Evolutionary conservation across 2,888 invertebrate genomes (phyloP).

Genomic region (Acrobasis suavella): DNA sequence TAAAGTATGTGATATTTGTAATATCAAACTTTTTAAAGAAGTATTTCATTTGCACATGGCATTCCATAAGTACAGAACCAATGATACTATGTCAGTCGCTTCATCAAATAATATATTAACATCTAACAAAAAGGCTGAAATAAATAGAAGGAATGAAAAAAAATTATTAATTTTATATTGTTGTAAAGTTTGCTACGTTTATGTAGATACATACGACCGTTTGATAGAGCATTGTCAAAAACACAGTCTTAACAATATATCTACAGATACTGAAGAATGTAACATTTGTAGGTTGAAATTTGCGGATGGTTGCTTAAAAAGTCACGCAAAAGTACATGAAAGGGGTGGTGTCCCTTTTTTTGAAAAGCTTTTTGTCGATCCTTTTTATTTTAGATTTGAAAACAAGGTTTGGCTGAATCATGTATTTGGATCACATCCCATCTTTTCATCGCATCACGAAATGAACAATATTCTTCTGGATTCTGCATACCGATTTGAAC

Average conservation of each 20-base stretch:
- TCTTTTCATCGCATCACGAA: conserved; percentile 29
- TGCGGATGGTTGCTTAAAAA: conserved; percentile 37
- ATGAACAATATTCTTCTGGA: conserved; percentile 42
- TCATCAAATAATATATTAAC: conserved; percentile 3
- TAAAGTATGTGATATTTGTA: conserved; percentile 53
- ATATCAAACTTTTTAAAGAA: conserved; percentile 49
- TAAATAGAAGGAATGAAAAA: background rate
- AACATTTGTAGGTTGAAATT: conserved; percentile 45
- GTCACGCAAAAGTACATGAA: conserved; percentile 43
- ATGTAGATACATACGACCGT: conserved; percentile 55
- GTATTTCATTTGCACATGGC: conserved; percentile 58
- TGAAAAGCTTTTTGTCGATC: conserved; percentile 50
- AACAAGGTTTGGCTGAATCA: conserved; percentile 57
- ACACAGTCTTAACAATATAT: conserved; percentile 43
- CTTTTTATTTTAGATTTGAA: conserved; percentile 50
- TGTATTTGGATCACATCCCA: conserved; percentile 47
- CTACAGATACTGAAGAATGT: conserved; percentile 38
- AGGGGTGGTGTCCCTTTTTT: conserved; percentile 29
- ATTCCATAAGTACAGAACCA: conserved; percentile 45
- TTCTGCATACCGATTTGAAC: conserved; percentile 60
- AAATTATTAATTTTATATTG: conserved; percentile 38
- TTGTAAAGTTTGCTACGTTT: conserved; percentile 53
- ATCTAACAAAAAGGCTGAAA: background rate
- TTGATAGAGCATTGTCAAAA: conserved; percentile 63
- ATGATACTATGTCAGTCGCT: conserved; percentile 5